phyloP scores from a whole-genome alignment of 1,140 invertebrate species.

The Phymorhynchus buccinoides region DNA sequence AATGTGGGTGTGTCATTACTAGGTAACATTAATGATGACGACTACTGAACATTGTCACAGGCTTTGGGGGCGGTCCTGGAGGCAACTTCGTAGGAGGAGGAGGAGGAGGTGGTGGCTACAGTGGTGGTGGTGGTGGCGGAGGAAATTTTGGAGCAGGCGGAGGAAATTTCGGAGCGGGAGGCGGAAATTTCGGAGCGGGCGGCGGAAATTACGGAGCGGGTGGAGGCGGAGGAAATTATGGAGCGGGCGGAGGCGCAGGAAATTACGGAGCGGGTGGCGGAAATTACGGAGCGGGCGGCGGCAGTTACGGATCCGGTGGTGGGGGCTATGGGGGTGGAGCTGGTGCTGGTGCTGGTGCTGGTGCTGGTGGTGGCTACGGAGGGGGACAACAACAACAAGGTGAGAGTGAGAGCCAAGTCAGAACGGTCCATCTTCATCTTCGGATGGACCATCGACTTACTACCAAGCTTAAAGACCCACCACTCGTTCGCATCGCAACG shows the following conservation, averaged over 20 bases:
- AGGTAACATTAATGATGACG: background rate
- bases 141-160: background rate
- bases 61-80: background rate
- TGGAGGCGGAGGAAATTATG: background rate
- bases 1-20: background rate
- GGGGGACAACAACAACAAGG: background rate
- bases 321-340: background rate
- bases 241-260: too few species aligned
- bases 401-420: background rate
- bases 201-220: background rate
- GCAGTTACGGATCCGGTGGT: background rate
- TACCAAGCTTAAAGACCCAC: too few species aligned
- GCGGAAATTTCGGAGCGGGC: background rate
- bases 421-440: too few species aligned
- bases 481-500: too few species aligned
- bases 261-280: too few species aligned
- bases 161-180: too few species aligned
- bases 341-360: background rate
- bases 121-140: background rate
- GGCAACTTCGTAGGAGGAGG: background rate
- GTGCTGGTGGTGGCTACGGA: conserved; percentile 7
- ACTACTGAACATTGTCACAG: background rate
- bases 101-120: background rate
- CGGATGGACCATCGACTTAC: too few species aligned
- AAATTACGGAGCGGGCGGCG: background rate